Percentiles rank a stretch among this genome's conserved stretches.
Evolutionary conservation across 2,888 invertebrate species (phyloP).

Genomic region (Caenorhabditis virilis): DNA sequence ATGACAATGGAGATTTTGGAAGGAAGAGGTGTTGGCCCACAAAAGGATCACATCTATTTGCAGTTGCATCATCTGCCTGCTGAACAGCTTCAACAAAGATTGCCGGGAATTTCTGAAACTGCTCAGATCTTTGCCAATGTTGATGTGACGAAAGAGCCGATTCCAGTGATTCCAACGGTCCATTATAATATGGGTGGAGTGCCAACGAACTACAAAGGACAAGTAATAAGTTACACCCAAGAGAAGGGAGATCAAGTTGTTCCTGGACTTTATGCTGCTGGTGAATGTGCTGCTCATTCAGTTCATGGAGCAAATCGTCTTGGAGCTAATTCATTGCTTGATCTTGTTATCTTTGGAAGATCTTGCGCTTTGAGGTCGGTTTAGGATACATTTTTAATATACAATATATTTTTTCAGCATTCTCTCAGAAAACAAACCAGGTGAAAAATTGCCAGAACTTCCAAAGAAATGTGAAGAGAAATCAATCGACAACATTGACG

Average conservation of each 20-base stretch:
- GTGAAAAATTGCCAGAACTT: constrained; percentile 80
- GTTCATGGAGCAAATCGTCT: constrained; percentile 98
- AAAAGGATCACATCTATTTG: constrained; percentile 73
- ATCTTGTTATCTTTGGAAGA: constrained; percentile 96
- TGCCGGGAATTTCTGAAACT: constrained; percentile 91
- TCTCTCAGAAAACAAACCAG: constrained; percentile 75
- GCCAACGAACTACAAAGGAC: constrained; percentile 95
- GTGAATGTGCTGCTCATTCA: constrained; percentile 90
- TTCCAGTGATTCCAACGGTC: constrained; percentile 96
- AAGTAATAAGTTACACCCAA: constrained; percentile 70
- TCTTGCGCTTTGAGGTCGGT: constrained; percentile 80
- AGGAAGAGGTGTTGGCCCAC: constrained; percentile 83
- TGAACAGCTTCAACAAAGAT: constrained; percentile 79
- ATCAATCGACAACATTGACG: constrained; percentile 88
- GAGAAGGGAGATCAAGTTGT: constrained; percentile 74
- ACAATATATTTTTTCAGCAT: constrained; percentile 26
- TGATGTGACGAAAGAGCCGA: constrained; percentile 95
- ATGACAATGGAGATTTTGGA: constrained; percentile 93
- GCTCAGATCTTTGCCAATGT: constrained; percentile 99
- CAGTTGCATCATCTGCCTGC: constrained; percentile 95
- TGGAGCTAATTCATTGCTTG: constrained; percentile 95
- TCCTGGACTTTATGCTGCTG: constrained; percentile 88
- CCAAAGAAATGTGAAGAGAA: constrained; percentile 86
- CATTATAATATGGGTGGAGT: constrained; percentile 99
- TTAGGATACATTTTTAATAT: neutral